Evolutionary conservation across 2,113 vertebrate genomes (phyloP).

Genomic region (Notiomystis cincta): DNA sequence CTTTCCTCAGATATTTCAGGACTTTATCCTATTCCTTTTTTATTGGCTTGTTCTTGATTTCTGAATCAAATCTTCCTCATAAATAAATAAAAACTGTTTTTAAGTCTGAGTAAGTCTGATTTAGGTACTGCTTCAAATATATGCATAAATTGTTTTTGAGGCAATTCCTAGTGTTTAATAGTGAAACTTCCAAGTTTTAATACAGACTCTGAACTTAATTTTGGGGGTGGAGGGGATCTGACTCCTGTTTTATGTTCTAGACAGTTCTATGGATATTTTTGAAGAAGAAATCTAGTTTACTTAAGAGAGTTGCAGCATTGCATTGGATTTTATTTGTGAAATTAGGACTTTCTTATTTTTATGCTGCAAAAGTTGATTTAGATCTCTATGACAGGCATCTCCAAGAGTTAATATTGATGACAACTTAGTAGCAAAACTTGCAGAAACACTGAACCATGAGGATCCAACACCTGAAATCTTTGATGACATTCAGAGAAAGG

Average conservation of each 20-base stretch:
- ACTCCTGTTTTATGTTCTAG: background rate
- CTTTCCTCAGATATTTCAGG: background rate
- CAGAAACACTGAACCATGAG: constrained; percentile 90
- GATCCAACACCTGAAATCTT: constrained; percentile 97
- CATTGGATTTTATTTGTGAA: background rate
- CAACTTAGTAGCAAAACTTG: constrained; percentile 81
- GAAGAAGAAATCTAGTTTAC: background rate
- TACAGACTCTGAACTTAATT: background rate
- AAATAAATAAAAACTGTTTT: background rate
- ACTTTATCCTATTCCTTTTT: background rate
- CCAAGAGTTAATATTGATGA: constrained; percentile 93
- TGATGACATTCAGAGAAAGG: constrained; percentile 96
- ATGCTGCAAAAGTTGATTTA: constrained; percentile 23
- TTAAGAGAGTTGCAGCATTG: background rate
- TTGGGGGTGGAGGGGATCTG: background rate
- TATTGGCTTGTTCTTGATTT: background rate
- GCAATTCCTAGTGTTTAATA: background rate
- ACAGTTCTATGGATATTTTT: background rate
- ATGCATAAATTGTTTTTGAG: background rate
- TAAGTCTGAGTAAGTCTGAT: background rate
- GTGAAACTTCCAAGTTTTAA: background rate
- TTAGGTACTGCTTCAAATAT: background rate
- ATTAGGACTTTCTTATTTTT: background rate
- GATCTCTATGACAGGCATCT: constrained; percentile 81
- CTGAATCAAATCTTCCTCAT: background rate